phyloP scores from a whole-genome alignment of 2,113 vertebrate genomes.

The Dasyurus viverrinus region DNA sequence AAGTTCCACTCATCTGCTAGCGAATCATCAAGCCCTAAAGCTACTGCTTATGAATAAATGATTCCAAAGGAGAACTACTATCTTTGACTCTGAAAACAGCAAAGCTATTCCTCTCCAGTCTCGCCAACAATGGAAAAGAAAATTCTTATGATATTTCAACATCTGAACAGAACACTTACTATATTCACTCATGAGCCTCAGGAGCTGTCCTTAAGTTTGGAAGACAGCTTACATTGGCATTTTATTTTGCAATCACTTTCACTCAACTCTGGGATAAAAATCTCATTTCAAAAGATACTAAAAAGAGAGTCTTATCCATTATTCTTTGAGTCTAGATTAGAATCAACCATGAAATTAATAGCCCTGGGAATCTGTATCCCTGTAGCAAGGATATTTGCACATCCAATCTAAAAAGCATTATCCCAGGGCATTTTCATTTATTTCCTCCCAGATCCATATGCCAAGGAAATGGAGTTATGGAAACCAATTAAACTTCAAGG shows the following conservation, averaged over 20 bases:
- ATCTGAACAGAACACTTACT: background rate
- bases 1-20: conserved; percentile 14
- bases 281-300: background rate
- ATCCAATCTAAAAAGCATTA: background rate
- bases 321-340: conserved; percentile 3
- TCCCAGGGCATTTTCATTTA: conserved; percentile 6
- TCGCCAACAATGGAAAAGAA: conserved; percentile 2
- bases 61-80: background rate
- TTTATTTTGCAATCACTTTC: conserved; percentile 20
- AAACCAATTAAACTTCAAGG: conserved; percentile 21
- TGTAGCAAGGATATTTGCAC: background rate
- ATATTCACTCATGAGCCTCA: background rate
- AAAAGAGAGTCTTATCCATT: background rate
- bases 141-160: no score
- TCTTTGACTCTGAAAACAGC: background rate
- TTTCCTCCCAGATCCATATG: conserved; percentile 31
- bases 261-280: background rate
- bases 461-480: background rate
- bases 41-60: conserved; percentile 17
- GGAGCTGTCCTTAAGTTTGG: background rate
- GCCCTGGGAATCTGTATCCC: background rate
- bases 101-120: background rate
- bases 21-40: background rate
- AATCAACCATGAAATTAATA: conserved; percentile 3
- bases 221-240: background rate